Evolutionary conservation across 2,797 vertebrate genomes (phyloP).

Genomic region (Petrocephalus schoutedeni): DNA sequence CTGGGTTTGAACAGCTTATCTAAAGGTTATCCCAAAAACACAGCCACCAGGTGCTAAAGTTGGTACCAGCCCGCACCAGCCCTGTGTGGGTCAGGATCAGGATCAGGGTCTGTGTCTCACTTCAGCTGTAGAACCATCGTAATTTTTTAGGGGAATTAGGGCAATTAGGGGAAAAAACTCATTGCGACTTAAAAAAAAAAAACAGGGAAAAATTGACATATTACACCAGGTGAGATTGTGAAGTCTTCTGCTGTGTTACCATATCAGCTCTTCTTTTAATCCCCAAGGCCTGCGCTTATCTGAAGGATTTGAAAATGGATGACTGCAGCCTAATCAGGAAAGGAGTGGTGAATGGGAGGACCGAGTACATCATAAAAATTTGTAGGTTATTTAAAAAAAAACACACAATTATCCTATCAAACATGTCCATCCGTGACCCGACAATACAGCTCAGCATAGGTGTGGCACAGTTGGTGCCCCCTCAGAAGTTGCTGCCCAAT

Average conservation of each 20-base stretch:
- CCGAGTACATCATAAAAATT: background rate
- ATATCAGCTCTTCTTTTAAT: background rate
- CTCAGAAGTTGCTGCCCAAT: background rate
- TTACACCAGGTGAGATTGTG: background rate
- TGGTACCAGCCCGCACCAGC: too few relatives aligned
- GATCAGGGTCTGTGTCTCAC: background rate
- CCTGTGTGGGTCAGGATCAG: background rate
- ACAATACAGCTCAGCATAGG: background rate
- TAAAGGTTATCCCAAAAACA: background rate
- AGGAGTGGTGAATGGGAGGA: background rate
- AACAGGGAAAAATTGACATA: slow-evolving; percentile 40
- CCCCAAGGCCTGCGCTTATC: background rate
- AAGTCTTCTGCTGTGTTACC: background rate
- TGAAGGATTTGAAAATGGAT: background rate
- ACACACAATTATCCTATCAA: background rate
- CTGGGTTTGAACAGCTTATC: too few relatives aligned
- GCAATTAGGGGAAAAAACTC: slow-evolving; percentile 31
- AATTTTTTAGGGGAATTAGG: too few relatives aligned
- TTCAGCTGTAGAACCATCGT: background rate
- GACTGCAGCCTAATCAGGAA: background rate
- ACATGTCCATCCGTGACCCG: background rate
- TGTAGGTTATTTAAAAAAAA: background rate
- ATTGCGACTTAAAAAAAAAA: background rate
- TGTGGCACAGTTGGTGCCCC: background rate
- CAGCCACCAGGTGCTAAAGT: background rate